phyloP scores from a whole-genome alignment of 2,888 invertebrate genomes.

The Tribolium freemani region DNA sequence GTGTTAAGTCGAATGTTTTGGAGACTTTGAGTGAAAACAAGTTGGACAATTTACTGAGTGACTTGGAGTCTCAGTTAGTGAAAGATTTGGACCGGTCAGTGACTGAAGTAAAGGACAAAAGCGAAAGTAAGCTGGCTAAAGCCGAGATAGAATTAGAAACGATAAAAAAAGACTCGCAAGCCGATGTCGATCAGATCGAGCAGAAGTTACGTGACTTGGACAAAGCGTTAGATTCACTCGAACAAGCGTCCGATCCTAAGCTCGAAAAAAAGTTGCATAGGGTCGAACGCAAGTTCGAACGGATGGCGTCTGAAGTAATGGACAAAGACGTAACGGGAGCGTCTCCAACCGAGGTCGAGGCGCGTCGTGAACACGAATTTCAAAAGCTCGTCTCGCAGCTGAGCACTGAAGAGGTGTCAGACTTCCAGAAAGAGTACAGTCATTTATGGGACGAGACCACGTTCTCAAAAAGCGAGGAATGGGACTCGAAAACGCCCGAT shows the following conservation, averaged over 20 bases:
- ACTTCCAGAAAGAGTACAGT: conserved; percentile 68
- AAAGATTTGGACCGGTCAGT: conserved; percentile 47
- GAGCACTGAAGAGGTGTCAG: conserved; percentile 70
- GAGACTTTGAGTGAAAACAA: conserved; percentile 59
- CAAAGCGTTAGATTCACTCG: conserved; percentile 65
- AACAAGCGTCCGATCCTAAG: conserved; percentile 58
- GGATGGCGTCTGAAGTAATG: conserved; percentile 69
- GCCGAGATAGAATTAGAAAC: conserved; percentile 39
- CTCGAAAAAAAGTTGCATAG: conserved; percentile 66
- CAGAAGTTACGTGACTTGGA: conserved; percentile 66
- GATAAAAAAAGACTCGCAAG: conserved; percentile 54
- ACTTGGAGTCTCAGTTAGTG: conserved; percentile 46
- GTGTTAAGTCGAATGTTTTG: conserved; percentile 60
- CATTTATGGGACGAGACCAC: conserved; percentile 69
- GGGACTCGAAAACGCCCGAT: conserved; percentile 67
- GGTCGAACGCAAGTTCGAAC: conserved; percentile 70
- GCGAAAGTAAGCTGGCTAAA: conserved; percentile 29
- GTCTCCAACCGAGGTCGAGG: conserved; percentile 63
- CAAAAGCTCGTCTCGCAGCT: conserved; percentile 69
- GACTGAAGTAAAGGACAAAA: conserved; percentile 45
- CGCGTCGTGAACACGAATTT: conserved; percentile 66
- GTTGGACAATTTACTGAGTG: conserved; percentile 56
- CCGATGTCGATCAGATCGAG: conserved; percentile 63
- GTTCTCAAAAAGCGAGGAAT: conserved; percentile 66
- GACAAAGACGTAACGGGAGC: conserved; percentile 62